These are phyloP conservation scores for Phalacrocorax pelagicus DNA, from an alignment of 2,113 vertebrate species.

Conservation along the genomic window DNA sequence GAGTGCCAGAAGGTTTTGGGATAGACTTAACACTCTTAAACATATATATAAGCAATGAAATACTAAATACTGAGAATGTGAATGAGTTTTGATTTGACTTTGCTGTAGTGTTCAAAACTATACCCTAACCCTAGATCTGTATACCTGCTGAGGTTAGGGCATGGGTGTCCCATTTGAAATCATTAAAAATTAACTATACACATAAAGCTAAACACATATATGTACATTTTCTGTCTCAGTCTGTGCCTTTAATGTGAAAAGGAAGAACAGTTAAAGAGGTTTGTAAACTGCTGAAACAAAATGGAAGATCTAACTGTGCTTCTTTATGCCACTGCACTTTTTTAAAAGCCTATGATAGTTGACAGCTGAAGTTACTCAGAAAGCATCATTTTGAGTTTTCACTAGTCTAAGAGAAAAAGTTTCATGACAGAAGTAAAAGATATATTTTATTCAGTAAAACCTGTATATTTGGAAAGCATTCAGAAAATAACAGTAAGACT, in stretches of 20 bases:
- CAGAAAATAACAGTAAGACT: background rate
- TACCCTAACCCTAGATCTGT: background rate
- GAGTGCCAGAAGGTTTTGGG: background rate
- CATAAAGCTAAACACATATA: background rate
- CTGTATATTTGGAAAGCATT: background rate
- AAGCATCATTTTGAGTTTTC: background rate
- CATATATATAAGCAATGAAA: background rate
- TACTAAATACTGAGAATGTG: background rate
- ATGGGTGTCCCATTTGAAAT: background rate
- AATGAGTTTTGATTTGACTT: background rate
- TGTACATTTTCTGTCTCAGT: background rate
- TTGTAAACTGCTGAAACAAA: background rate
- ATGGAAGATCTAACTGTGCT: background rate
- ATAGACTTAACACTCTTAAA: background rate
- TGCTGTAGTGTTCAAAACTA: background rate
- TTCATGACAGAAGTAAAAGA: background rate
- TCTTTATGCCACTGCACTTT: background rate
- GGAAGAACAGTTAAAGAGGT: background rate
- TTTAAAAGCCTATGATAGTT: background rate
- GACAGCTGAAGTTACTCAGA: background rate
- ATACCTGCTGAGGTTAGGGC: background rate
- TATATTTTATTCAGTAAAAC: background rate
- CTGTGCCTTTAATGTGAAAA: background rate
- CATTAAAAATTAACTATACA: background rate
- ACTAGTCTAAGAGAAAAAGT: background rate